These are phyloP conservation scores for Leptestheria dahalacensis DNA, from an alignment of 1,140 invertebrate species.

Conservation along the genomic window DNA sequence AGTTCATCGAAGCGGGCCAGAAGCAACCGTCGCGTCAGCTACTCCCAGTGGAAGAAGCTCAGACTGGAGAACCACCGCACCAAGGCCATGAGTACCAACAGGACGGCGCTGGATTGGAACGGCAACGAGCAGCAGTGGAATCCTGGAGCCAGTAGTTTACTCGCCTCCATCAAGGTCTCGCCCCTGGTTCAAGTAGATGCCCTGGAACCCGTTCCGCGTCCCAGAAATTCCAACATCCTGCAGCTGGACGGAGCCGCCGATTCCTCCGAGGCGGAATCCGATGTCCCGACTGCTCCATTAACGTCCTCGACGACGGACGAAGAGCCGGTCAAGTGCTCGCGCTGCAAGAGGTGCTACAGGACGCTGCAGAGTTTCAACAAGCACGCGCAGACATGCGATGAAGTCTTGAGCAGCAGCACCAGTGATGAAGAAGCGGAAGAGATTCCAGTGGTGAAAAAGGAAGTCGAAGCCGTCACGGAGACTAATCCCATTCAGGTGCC, in stretches of 20 bases:
- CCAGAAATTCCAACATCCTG: constrained; percentile 26
- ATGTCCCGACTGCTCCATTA: not conserved
- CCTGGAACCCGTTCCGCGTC: constrained; percentile 23
- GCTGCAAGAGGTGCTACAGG: constrained; percentile 75
- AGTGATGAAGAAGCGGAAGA: constrained; percentile 24
- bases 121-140: constrained; percentile 3
- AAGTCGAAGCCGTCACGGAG: constrained; percentile 13
- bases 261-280: constrained; percentile 22
- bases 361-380: constrained; percentile 70
- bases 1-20: not conserved
- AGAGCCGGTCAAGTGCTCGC: constrained; percentile 65
- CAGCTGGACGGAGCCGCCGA: constrained; percentile 48
- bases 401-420: constrained; percentile 31
- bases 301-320: constrained; percentile 26
- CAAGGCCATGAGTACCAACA: not conserved
- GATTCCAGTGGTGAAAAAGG: not conserved
- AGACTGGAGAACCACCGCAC: not conserved
- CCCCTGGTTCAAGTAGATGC: constrained; percentile 24
- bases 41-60: constrained; percentile 8
- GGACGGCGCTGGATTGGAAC: constrained; percentile 9
- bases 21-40: constrained; percentile 1
- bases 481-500: constrained; percentile 1
- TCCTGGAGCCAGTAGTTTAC: not conserved
- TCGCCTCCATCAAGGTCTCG: constrained; percentile 10
- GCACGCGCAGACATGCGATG: constrained; percentile 55